A percentile compares a stretch with the other conserved stretches of the same genome.
Evolutionary conservation across 1,140 invertebrate genomes (phyloP).

Genomic region (Meloidogyne hapla): DNA sequence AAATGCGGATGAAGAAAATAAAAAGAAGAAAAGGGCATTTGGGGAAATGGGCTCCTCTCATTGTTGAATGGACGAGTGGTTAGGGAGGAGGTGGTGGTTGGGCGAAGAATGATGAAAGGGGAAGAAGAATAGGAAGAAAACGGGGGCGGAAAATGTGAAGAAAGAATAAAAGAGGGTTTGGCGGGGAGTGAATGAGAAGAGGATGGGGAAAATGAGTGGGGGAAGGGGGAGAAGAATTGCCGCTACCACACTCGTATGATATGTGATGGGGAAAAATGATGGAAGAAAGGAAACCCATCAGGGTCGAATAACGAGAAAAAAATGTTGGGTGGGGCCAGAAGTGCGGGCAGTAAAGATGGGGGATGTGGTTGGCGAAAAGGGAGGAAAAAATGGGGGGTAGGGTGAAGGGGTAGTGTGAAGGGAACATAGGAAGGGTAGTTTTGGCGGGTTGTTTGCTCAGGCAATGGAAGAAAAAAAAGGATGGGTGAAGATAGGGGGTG

Average conservation of each 20-base stretch:
- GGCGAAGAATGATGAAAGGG: neutral
- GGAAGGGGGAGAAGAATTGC: neutral
- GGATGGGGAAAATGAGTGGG: neutral
- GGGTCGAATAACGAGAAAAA: neutral
- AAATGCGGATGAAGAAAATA: neutral
- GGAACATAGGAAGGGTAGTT: neutral
- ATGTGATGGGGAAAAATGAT: too few species aligned
- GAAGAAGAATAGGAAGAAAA: neutral
- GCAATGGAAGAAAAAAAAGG: neutral
- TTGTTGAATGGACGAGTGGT: neutral
- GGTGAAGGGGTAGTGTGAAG: neutral
- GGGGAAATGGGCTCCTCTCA: conserved; percentile 4
- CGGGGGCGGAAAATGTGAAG: neutral
- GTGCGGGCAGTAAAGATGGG: neutral
- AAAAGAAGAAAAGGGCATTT: conserved; percentile 13
- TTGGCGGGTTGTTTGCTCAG: neutral
- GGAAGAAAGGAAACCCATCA: neutral
- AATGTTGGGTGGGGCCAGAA: neutral
- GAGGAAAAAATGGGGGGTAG: neutral
- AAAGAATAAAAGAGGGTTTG: neutral
- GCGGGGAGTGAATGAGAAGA: conserved; percentile 5
- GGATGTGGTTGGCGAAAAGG: neutral
- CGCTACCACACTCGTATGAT: neutral
- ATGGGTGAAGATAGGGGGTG: neutral
- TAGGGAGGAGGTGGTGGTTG: neutral